Evolutionary conservation across 1,140 invertebrate species (phyloP).

Genomic region (Pristionchus pacificus): DNA sequence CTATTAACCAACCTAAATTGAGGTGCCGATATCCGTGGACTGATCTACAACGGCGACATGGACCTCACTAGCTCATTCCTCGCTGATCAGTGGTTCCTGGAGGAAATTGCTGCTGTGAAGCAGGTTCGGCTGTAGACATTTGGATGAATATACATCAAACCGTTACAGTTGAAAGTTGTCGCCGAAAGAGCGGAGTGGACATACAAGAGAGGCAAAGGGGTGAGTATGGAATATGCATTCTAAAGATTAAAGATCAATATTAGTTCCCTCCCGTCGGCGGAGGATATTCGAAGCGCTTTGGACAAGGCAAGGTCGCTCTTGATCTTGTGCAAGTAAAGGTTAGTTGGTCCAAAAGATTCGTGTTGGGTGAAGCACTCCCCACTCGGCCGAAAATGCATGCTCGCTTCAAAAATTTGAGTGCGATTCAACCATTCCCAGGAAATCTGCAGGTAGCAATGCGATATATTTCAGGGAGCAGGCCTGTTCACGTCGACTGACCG

Average conservation of each 20-base stretch:
- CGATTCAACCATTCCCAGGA: too few species aligned
- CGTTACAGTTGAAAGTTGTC: neutral
- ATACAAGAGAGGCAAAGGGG: conserved; percentile 10
- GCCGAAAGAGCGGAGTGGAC: conserved; percentile 7
- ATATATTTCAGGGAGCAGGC: conserved; percentile 58
- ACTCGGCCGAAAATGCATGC: too few species aligned
- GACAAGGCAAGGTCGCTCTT: conserved; percentile 12
- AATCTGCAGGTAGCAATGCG: too few species aligned
- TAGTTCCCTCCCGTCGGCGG: conserved; percentile 17
- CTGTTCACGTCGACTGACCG: conserved; percentile 64
- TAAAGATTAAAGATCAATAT: neutral
- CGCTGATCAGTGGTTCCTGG: conserved; percentile 63
- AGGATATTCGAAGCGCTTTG: conserved; percentile 32
- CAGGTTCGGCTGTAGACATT: too few species aligned
- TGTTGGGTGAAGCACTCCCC: too few species aligned
- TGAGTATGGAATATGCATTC: neutral
- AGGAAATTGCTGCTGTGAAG: conserved; percentile 39
- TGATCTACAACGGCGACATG: conserved; percentile 64
- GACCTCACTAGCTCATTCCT: conserved; percentile 65
- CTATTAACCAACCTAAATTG: neutral
- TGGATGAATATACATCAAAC: neutral
- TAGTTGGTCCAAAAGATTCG: too few species aligned
- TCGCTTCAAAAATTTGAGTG: too few species aligned
- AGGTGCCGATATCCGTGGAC: conserved; percentile 5
- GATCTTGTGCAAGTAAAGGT: conserved; percentile 30